These are phyloP conservation scores for Ectropis grisescens DNA, from an alignment of 1,140 invertebrate species.

Conservation along the genomic window DNA sequence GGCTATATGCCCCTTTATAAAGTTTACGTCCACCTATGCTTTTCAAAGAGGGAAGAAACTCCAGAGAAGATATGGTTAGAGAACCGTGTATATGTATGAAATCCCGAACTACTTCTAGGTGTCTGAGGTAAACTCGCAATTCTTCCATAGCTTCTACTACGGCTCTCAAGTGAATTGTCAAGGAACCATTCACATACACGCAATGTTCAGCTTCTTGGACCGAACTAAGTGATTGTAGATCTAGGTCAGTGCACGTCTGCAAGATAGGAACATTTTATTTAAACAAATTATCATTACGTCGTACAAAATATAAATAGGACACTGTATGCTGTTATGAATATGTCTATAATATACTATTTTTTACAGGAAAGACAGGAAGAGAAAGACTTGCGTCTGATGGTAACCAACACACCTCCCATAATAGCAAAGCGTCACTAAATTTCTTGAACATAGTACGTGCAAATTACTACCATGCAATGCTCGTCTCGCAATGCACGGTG, in stretches of 20 bases:
- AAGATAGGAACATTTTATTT: slow-evolving; percentile 19
- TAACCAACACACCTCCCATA: no score
- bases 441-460: no score
- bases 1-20: slow-evolving; percentile 72
- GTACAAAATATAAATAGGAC: no score
- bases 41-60: slow-evolving; percentile 80
- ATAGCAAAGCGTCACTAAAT: no score
- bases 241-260: slow-evolving; percentile 34
- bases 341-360: no score
- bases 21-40: slow-evolving; percentile 50
- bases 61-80: slow-evolving; percentile 80
- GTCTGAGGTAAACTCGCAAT: slow-evolving; percentile 78
- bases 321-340: no score
- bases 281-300: no score
- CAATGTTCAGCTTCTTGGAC: slow-evolving; percentile 40
- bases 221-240: slow-evolving; percentile 22
- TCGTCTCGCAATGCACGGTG: no score
- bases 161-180: slow-evolving; percentile 36
- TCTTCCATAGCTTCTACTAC: slow-evolving; percentile 74
- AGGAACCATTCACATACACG: slow-evolving; percentile 61
- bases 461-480: no score
- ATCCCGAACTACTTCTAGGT: slow-evolving; percentile 81
- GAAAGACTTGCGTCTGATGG: no score
- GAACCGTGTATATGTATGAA: slow-evolving; percentile 81
- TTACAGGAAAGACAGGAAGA: no score